Base-by-base conservation (phyloP, 1,140 invertebrate genomes). In the Lordiphosa clarofinis region DNA sequence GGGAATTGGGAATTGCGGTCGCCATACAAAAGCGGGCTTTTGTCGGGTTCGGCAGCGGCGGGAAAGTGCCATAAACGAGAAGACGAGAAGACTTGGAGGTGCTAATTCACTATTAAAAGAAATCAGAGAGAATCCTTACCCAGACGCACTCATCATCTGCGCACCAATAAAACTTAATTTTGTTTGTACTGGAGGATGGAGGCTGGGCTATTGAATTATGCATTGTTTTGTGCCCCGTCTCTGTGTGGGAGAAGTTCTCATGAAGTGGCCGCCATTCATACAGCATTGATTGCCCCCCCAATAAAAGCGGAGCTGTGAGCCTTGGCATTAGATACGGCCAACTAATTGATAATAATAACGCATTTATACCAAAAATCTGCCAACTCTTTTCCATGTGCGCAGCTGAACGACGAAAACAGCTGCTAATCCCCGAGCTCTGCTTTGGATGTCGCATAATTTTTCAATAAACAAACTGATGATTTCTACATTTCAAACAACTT, bases 21-120 rank as follows among this genome's bases (percentile, higher is more conserved):
- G 61, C 55, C 57, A 48, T 55, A 81, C 71, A 81, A 81, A 81
- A 82, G 75, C 67, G 58, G 72, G 44, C 76, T 81, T 81, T 81
- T 81, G 76, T 81, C 50, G 50, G 48, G 49, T 64, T 28, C 3
- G 21, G 21, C 21, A 21, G 21, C 19, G 72, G 71, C 36, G 48
- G 62, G 59, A 67, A 61, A 79, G 37, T 19, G 72, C 72, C 72
- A 81, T 81, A 81, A 81, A 82, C 49, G 37, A 21, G 31, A 59
- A 43, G 35, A 54, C 24, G n/a, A n/a, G n/a, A n/a, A n/a, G n/a
- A n/a, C 13, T 21, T 46, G 39, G 50, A 84, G 78, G 78, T 84
- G 78, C 78, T 84, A 84, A 84, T 84, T 84, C 78, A 84, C 78
- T 66, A 84, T 84, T 84, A 84, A 84, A 82, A 84, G 78, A 84